phyloP scores from a whole-genome alignment of 2,888 invertebrate species.

The Exephanes ischioxanthus region DNA sequence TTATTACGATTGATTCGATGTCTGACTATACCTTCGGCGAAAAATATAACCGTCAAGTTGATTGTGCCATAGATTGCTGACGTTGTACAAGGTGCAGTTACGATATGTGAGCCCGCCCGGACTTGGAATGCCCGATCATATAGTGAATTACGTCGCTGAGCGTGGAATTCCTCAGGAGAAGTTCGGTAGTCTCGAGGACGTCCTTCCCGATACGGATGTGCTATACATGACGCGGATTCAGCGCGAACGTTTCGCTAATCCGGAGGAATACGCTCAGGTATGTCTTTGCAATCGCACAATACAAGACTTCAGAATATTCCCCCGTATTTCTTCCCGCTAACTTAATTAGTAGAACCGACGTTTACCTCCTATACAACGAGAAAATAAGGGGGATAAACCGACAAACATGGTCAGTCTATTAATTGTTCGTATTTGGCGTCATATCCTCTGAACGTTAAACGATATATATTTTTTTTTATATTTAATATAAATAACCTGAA shows the following conservation, averaged over 20 bases:
- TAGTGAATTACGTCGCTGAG: constrained; percentile 91
- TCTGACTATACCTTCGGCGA: neutral
- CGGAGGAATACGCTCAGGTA: constrained; percentile 95
- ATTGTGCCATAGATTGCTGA: constrained; percentile 88
- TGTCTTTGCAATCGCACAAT: neutral
- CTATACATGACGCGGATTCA: constrained; percentile 99
- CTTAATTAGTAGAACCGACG: neutral
- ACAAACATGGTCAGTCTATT: no score
- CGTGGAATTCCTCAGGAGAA: constrained; percentile 93
- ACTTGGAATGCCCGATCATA: constrained; percentile 96
- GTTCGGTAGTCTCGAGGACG: constrained; percentile 92
- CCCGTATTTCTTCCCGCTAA: neutral
- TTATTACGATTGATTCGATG: neutral
- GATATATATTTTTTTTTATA: no score
- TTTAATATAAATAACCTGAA: no score
- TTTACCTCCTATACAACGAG: no score
- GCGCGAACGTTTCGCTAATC: constrained; percentile 93
- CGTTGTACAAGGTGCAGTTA: constrained; percentile 96
- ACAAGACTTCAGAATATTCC: neutral
- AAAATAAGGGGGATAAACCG: no score
- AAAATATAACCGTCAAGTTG: neutral
- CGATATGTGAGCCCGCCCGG: constrained; percentile 95
- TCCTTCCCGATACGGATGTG: constrained; percentile 97
- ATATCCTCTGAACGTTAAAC: no score
- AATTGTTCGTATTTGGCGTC: no score